phyloP scores from a whole-genome alignment of 2,113 vertebrate genomes.

The Cynopterus brachyotis region DNA sequence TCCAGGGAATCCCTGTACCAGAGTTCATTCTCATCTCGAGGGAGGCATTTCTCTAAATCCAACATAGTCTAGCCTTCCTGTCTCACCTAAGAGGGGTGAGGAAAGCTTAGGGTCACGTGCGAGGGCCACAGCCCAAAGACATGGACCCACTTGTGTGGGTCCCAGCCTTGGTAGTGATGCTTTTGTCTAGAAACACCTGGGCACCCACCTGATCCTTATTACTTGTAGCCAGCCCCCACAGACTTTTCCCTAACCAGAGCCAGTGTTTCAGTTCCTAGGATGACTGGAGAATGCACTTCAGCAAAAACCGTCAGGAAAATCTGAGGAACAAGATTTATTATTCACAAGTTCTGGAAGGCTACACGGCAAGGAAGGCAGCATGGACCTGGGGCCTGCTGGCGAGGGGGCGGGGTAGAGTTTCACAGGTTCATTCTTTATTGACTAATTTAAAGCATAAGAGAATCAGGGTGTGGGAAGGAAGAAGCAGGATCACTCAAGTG shows the following conservation, averaged over 20 bases:
- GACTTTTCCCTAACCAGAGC: neutral
- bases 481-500: neutral
- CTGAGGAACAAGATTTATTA: neutral
- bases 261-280: neutral
- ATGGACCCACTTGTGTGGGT: neutral
- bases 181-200: neutral
- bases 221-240: neutral
- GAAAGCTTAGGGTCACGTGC: neutral
- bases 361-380: neutral
- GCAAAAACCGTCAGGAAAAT: neutral
- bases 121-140: neutral
- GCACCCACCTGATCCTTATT: neutral
- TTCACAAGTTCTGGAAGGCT: neutral
- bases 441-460: neutral
- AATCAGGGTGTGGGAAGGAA: neutral
- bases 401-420: too few relatives aligned
- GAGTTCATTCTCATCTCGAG: neutral
- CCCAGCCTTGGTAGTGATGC: neutral
- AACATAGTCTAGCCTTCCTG: neutral
- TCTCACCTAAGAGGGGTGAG: neutral
- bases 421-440: neutral
- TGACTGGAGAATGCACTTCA: neutral
- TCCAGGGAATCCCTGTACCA: neutral
- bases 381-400: neutral
- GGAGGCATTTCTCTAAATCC: neutral